These are phyloP conservation scores for Betta splendens DNA, from an alignment of 2,797 vertebrate species.

Conservation along the genomic window DNA sequence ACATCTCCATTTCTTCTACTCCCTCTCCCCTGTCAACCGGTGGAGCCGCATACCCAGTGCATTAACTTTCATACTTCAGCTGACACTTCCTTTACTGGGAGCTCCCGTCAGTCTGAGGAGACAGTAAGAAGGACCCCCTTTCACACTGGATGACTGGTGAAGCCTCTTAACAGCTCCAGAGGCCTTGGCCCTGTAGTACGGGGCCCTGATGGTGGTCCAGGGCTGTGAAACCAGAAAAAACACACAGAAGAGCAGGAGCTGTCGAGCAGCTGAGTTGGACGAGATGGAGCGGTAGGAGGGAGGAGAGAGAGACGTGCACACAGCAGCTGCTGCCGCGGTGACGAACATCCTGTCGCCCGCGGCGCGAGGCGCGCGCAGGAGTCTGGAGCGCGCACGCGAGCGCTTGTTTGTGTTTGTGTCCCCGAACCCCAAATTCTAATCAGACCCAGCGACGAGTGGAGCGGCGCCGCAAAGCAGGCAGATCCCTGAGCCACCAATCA, in stretches of 20 bases:
- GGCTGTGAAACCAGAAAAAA: slow-evolving; percentile 25
- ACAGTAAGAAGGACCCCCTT: slow-evolving; percentile 22
- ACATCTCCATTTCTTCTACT: slow-evolving; percentile 61
- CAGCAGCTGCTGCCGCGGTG: slow-evolving; percentile 39
- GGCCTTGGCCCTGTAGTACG: slow-evolving; percentile 40
- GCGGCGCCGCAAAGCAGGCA: slow-evolving; percentile 28
- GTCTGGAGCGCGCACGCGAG: slow-evolving; percentile 10
- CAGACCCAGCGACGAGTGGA: slow-evolving; percentile 43
- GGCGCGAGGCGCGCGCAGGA: slow-evolving; percentile 25
- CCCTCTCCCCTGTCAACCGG: slow-evolving; percentile 12
- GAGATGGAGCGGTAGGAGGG: slow-evolving; percentile 24
- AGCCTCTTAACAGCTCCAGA: slow-evolving; percentile 51
- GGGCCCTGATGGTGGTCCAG: slow-evolving; percentile 31
- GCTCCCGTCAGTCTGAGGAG: slow-evolving; percentile 57
- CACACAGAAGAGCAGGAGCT: slow-evolving; percentile 41
- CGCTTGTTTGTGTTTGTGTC: slow-evolving; percentile 25
- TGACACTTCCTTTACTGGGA: slow-evolving; percentile 52
- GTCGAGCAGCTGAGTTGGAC: slow-evolving; percentile 49
- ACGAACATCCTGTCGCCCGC: slow-evolving; percentile 55
- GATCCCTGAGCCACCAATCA: slow-evolving; percentile 35
- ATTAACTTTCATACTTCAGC: slow-evolving; percentile 56
- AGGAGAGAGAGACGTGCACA: slow-evolving; percentile 9
- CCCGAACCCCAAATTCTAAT: slow-evolving; percentile 51
- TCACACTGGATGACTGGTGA: slow-evolving; percentile 43
- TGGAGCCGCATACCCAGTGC: slow-evolving; percentile 50